Evolutionary conservation across 2,113 vertebrate genomes (phyloP).

Genomic region (Pollimyrus isidori): DNA sequence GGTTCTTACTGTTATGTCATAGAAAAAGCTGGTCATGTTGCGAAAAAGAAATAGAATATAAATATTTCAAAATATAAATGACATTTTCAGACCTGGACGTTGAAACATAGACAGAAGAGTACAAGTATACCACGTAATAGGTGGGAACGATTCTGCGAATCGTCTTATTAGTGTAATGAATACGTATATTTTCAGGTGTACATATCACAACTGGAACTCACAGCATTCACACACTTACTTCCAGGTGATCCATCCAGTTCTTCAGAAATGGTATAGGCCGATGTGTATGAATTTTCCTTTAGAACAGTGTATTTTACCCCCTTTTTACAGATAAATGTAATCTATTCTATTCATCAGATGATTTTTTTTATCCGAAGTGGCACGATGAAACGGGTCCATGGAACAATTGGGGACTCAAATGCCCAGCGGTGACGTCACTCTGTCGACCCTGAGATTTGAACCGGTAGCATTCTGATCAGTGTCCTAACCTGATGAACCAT

Average conservation of each 20-base stretch:
- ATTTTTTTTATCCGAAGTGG: neutral
- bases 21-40: neutral
- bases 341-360: neutral
- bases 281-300: neutral
- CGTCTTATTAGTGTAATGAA: neutral
- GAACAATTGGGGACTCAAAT: neutral
- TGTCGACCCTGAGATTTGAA: neutral
- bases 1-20: neutral
- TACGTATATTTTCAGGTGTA: neutral
- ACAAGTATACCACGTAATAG: neutral
- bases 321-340: neutral
- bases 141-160: neutral
- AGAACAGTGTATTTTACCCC: neutral
- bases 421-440: neutral
- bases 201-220: neutral
- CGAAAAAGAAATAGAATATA: neutral
- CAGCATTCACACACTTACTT: neutral
- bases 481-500: neutral
- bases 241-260: neutral
- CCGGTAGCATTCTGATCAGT: neutral
- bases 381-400: neutral
- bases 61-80: neutral
- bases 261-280: neutral
- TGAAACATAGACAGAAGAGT: neutral
- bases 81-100: neutral